Base-by-base conservation (phyloP, 2,888 invertebrate genomes). In the Drosophila anomelani region DNA sequence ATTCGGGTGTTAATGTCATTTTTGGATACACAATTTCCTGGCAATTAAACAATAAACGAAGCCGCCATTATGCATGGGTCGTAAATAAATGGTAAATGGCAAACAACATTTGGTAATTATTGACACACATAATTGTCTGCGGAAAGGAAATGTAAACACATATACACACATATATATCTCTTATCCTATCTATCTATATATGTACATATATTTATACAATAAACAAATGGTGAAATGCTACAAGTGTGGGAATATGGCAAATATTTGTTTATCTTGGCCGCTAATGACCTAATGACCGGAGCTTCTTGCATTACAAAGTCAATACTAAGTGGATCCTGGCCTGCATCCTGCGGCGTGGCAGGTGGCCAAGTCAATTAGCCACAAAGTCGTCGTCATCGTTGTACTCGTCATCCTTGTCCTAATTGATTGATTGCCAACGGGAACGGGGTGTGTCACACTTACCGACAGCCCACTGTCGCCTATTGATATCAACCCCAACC, bases 61-160 rank as follows among this genome's bases (percentile, higher is more conserved):
- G 26, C 39, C 38, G 62, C 63, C 63, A 39, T 23, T 17, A 26
- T 46, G 15, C 13, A n/a, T 1, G 36, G 36, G 12, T 5, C 12
- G 36, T 66, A 39, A 44, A 44, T 70, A 58, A 29, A 62, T 34
- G 38, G 54, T 43, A 44, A 32, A 23, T 59, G 58, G 34, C 46
- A 76, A 56, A 56, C 57, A 49, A 60, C 46, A 61, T 54, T 68
- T 41, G 46, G 59, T 36, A 56, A 67, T 70, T 84, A 62, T 81
- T 79, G 83, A 77, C 83, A 80, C 56, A 69, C 77, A 66, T 75
- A 63, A 63, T 53, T 61, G 51, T 55, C 55, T 36, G 43, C 23
- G 38, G 13, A 47, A 34, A 61, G 56, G 38, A 44, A 38, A 38
- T 20, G 23, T 29, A 10, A 12, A 20, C 26, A 59, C 9, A 15